phyloP scores from a whole-genome alignment of 2,888 invertebrate species.

The Papilio elwesi region DNA sequence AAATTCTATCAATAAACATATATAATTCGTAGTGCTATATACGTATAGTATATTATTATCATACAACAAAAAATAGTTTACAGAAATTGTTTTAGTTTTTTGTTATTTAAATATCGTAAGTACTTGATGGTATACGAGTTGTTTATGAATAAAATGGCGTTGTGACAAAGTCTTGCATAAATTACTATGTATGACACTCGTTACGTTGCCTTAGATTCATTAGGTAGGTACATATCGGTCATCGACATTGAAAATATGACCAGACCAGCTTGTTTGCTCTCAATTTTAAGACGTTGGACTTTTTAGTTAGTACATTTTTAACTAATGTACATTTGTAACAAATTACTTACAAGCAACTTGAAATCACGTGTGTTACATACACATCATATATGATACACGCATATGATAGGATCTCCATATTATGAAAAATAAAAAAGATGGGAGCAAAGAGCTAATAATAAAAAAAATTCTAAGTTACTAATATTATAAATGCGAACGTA shows the following conservation, averaged over 20 bases:
- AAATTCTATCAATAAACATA: too few relatives aligned
- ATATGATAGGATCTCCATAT: too few relatives aligned
- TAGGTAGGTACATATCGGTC: slow-evolving; percentile 30
- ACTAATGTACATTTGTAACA: too few relatives aligned
- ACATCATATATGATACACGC: too few relatives aligned
- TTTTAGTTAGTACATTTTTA: too few relatives aligned
- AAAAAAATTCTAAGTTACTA: too few relatives aligned
- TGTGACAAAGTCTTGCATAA: slow-evolving; percentile 24
- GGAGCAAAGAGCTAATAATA: too few relatives aligned
- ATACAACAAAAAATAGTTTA: background rate
- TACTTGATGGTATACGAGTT: slow-evolving; percentile 5
- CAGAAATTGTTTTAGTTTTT: background rate
- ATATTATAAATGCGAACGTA: too few relatives aligned
- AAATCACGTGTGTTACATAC: background rate
- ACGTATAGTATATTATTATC: too few relatives aligned
- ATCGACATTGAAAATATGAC: slow-evolving; percentile 38
- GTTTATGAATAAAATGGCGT: slow-evolving; percentile 8
- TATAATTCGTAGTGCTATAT: too few relatives aligned
- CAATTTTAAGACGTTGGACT: slow-evolving; percentile 21
- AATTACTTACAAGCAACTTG: background rate
- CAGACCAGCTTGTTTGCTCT: slow-evolving; percentile 33
- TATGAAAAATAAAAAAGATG: too few relatives aligned
- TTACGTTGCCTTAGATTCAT: slow-evolving; percentile 9
- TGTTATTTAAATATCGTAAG: background rate
- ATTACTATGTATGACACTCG: slow-evolving; percentile 30